Conservation (phyloP, 1,140 invertebrate species). For the Penaeus vannamei region DNA sequence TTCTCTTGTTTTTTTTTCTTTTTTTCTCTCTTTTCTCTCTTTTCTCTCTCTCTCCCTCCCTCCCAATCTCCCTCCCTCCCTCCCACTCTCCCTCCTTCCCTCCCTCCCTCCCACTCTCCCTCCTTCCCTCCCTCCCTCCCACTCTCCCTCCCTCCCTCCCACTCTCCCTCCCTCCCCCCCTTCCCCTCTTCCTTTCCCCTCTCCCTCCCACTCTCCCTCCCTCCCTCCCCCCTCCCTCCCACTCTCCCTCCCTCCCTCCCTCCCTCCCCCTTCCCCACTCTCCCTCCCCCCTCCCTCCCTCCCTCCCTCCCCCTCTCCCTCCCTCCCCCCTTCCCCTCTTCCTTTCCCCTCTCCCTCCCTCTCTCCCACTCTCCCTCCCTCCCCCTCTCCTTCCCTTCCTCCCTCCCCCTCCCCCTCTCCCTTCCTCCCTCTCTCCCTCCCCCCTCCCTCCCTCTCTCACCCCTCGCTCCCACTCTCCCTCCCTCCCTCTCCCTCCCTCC, state of each 20-base stretch:
- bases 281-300: too few species aligned
- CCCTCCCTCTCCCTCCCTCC: not conserved
- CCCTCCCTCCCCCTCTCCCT: too few species aligned
- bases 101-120: constrained; percentile 40
- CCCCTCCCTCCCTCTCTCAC: not conserved
- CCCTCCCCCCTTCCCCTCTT: constrained; percentile 1
- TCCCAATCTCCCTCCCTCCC: constrained; percentile 29
- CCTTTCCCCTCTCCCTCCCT: too few species aligned
- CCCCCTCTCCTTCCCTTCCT: too few species aligned
- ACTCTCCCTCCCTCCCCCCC: constrained; percentile 2
- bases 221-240: not conserved
- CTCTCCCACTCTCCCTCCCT: too few species aligned
- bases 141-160: constrained; percentile 9
- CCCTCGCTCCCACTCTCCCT: not conserved
- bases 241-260: not conserved
- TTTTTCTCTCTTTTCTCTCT: not conserved
- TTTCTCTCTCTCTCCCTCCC: not conserved
- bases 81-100: constrained; percentile 38
- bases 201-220: too few species aligned
- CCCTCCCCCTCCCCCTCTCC: constrained; percentile 8
- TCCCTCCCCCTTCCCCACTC: constrained; percentile 2
- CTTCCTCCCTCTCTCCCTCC: not conserved
- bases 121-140: constrained; percentile 19
- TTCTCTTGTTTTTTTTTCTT: too few species aligned
- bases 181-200: not conserved